Conservation (phyloP, 2,797 vertebrate species). For the Acanthis flammea region DNA sequence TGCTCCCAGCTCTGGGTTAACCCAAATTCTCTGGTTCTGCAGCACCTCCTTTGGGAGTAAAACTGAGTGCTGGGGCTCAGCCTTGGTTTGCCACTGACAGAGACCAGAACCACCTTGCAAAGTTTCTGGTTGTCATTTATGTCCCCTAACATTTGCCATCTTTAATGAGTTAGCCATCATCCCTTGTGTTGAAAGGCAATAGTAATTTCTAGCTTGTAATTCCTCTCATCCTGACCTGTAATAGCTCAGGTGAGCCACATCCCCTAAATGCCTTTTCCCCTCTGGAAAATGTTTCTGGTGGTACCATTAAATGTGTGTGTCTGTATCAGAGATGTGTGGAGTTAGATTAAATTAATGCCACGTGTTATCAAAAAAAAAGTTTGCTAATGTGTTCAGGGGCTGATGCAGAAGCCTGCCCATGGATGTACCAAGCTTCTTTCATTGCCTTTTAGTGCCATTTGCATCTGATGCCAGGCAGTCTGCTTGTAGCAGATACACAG, state of each 20-base stretch:
- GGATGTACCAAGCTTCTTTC: background rate
- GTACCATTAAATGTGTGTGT: background rate
- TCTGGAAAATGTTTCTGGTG: background rate
- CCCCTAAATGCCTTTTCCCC: background rate
- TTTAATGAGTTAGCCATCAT: background rate
- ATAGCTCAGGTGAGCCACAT: background rate
- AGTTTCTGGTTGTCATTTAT: background rate
- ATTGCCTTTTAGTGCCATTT: background rate
- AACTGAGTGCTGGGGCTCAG: background rate
- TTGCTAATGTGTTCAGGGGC: background rate
- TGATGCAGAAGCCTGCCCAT: background rate
- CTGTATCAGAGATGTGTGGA: background rate
- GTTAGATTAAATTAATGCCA: background rate
- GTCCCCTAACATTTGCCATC: background rate
- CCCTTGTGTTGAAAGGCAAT: background rate
- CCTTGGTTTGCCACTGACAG: background rate
- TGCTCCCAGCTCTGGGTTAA: background rate
- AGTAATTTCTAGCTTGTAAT: rapidly evolving
- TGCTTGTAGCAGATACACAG: background rate
- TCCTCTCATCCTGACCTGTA: background rate
- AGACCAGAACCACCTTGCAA: background rate
- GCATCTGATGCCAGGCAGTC: background rate
- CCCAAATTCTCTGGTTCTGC: background rate
- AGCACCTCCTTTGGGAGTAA: background rate
- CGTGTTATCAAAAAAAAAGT: background rate